phyloP scores from a whole-genome alignment of 2,113 vertebrate genomes.

The Tachysurus fulvidraco region DNA sequence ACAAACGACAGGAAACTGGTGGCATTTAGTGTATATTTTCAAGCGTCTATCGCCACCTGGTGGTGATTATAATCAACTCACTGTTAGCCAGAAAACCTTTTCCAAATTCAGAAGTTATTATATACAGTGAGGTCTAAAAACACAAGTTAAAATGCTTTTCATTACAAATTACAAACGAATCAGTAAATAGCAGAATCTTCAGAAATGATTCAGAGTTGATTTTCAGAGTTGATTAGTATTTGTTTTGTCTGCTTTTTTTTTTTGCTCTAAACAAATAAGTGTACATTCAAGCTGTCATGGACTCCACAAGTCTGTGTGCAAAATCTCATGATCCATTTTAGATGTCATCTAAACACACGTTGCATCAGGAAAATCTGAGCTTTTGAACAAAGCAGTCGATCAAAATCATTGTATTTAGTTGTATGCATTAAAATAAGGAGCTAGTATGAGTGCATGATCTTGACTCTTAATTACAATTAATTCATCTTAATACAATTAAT shows the following conservation, averaged over 20 bases:
- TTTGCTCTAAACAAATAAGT: no score
- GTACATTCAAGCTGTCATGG: no score
- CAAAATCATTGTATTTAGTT: no score
- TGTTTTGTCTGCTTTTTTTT: no score
- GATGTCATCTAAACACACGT: background rate
- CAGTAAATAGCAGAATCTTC: background rate
- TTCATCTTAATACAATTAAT: no score
- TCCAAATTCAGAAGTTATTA: background rate
- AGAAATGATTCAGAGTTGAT: background rate
- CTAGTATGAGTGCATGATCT: background rate
- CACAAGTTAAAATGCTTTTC: background rate
- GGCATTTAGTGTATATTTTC: slow-evolving; percentile 37
- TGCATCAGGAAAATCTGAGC: background rate
- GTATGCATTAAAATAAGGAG: no score
- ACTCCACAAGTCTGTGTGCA: background rate
- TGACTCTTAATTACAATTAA: background rate
- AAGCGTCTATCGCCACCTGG: slow-evolving; percentile 62
- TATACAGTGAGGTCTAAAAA: background rate
- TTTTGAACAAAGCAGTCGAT: background rate
- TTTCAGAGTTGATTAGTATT: background rate
- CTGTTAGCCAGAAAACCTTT: background rate
- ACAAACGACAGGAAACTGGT: background rate
- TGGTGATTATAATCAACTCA: slow-evolving; percentile 45
- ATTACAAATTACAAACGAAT: background rate
- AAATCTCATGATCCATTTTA: background rate